Percentiles rank a stretch among this genome's conserved stretches.
phyloP scores from a whole-genome alignment of 2,797 vertebrate genomes.

The Pangasius krempfi region DNA sequence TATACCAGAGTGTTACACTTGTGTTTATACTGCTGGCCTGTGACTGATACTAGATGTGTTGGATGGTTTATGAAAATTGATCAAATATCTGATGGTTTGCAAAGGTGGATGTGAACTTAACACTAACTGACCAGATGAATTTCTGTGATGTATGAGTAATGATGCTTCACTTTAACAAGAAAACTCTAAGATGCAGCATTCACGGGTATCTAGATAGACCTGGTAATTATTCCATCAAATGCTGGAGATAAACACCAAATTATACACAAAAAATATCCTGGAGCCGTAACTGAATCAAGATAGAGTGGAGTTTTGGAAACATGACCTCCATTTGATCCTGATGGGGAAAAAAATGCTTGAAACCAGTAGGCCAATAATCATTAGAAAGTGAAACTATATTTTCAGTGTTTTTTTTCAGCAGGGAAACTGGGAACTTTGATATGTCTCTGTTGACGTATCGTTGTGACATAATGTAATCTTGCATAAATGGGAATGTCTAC shows the following conservation, averaged over 20 bases:
- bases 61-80: not conserved
- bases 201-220: not conserved
- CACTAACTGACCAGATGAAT: not conserved
- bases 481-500: not conserved
- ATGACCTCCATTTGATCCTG: not conserved
- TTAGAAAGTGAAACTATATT: not conserved
- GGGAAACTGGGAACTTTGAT: not conserved
- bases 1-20: not conserved
- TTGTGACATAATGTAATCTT: not conserved
- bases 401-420: not conserved
- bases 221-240: not conserved
- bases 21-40: not conserved
- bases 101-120: not conserved
- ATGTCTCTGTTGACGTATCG: not conserved
- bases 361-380: not conserved
- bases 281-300: not conserved
- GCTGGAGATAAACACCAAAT: not conserved
- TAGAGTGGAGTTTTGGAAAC: not conserved
- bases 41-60: not conserved
- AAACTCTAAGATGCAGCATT: not conserved
- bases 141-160: not conserved
- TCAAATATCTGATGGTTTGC: not conserved
- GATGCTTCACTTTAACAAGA: not conserved
- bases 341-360: not conserved
- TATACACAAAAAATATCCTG: not conserved